A percentile compares a stretch with the other conserved stretches of the same genome.
Conservation (phyloP, 2,113 vertebrate genomes). For the Spermophilus dauricus region DNA sequence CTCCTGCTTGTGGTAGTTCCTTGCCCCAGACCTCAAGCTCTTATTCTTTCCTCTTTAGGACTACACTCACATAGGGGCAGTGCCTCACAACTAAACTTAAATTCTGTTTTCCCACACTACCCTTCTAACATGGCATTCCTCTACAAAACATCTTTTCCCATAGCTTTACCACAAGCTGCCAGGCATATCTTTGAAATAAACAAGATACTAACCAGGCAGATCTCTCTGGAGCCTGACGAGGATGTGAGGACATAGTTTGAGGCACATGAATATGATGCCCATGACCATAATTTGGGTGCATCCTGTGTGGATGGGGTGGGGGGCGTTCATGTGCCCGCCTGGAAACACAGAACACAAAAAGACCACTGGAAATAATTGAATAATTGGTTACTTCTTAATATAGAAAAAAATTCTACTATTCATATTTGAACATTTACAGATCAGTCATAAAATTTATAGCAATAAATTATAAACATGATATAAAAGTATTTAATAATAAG, state of each 20-base stretch:
- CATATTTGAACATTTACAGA: slow-evolving; percentile 57
- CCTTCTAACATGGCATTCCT: neutral
- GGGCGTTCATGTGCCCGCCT: slow-evolving; percentile 98
- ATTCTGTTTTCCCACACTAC: neutral
- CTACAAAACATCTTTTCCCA: neutral
- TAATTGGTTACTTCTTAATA: slow-evolving; percentile 70
- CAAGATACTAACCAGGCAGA: slow-evolving; percentile 95
- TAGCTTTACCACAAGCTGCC: neutral
- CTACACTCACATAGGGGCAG: neutral
- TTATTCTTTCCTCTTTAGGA: neutral
- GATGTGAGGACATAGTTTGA: slow-evolving; percentile 99
- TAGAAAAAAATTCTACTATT: slow-evolving; percentile 56
- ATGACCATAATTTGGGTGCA: slow-evolving; percentile 99
- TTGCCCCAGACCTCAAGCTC: neutral
- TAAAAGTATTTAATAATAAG: neutral
- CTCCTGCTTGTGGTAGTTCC: neutral
- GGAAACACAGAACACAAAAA: slow-evolving; percentile 81
- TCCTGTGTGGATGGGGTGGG: slow-evolving; percentile 98
- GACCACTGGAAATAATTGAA: slow-evolving; percentile 83
- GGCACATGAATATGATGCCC: slow-evolving; percentile 99
- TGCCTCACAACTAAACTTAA: neutral
- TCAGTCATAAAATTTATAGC: slow-evolving; percentile 22
- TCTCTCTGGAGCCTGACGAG: slow-evolving; percentile 96
- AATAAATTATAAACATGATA: slow-evolving; percentile 18
- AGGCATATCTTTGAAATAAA: slow-evolving; percentile 13